A percentile compares a stretch with the other conserved stretches of the same genome.
These are phyloP conservation scores for Rhopalosiphum nymphaeae DNA, from an alignment of 2,888 invertebrate species.

Conservation along the genomic window DNA sequence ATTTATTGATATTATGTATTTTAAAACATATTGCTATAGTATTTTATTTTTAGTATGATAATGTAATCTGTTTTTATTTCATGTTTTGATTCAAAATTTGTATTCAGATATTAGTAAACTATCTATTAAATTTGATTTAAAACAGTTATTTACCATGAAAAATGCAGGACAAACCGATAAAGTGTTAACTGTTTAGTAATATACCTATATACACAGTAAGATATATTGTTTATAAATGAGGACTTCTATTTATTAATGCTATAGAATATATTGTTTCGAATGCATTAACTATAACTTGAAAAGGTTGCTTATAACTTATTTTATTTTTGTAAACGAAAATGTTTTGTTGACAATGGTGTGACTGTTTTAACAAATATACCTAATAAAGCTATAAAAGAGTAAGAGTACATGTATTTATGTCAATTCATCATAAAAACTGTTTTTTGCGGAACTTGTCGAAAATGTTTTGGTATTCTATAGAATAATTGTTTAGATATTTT, in stretches of 20 bases:
- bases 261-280: background rate
- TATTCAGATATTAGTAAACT: background rate
- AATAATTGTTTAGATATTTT: background rate
- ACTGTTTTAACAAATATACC: background rate
- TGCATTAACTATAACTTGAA: background rate
- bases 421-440: background rate
- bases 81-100: background rate
- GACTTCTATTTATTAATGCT: background rate
- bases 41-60: background rate
- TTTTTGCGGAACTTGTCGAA: background rate
- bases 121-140: background rate
- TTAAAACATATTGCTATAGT: background rate
- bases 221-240: conserved; percentile 23
- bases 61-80: background rate
- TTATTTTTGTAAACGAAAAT: background rate
- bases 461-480: background rate
- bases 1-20: background rate
- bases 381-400: background rate
- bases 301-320: background rate
- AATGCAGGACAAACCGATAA: background rate
- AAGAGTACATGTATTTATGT: background rate
- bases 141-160: background rate
- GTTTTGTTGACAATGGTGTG: background rate
- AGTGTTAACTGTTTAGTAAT: background rate
- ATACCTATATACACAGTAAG: background rate